phyloP scores from a whole-genome alignment of 92 coral and sea anemone species.

The Galaxea fascicularis region DNA sequence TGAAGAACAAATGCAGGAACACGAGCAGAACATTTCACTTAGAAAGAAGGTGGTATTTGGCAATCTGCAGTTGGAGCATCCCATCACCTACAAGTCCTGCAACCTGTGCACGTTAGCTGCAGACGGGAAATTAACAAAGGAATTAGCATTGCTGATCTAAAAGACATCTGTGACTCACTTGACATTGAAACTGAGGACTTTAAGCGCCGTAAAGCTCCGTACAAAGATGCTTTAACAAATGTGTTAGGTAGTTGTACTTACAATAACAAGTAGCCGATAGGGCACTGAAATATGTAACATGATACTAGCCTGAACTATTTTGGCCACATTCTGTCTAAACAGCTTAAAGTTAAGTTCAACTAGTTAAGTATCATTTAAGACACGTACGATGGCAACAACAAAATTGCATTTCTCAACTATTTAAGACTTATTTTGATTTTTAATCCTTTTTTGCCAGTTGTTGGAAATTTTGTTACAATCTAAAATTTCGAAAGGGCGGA shows the following conservation, averaged over 20 bases:
- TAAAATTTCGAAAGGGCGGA: slow-evolving; percentile 38
- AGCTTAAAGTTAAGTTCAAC: slow-evolving; percentile 29
- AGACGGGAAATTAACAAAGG: slow-evolving; percentile 42
- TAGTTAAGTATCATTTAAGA: slow-evolving; percentile 33
- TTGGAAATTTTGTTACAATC: slow-evolving; percentile 23
- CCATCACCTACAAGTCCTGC: slow-evolving; percentile 51
- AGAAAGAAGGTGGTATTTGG: slow-evolving; percentile 45
- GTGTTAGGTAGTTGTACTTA: slow-evolving; percentile 33
- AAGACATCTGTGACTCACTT: slow-evolving; percentile 42
- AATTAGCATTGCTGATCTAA: slow-evolving; percentile 54
- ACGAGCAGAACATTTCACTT: slow-evolving; percentile 30
- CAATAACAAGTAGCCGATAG: slow-evolving; percentile 19
- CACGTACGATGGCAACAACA: slow-evolving; percentile 27
- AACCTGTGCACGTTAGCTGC: slow-evolving; percentile 54
- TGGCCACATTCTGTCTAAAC: slow-evolving; percentile 32
- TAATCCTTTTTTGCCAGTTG: slow-evolving; percentile 25
- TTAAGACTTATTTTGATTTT: slow-evolving; percentile 14
- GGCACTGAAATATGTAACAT: slow-evolving; percentile 40
- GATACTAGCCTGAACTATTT: slow-evolving; percentile 28
- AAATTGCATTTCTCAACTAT: slow-evolving; percentile 21
- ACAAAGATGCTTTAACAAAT: slow-evolving; percentile 29
- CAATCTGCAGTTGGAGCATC: slow-evolving; percentile 52
- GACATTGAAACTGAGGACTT: slow-evolving; percentile 46
- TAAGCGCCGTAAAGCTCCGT: slow-evolving; percentile 55
- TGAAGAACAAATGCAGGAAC: slow-evolving; percentile 40